Evolutionary conservation across 2,888 invertebrate species (phyloP), one percentile per base, ranked within the genome.

Genomic region (Agriopis aurantiaria): DNA sequence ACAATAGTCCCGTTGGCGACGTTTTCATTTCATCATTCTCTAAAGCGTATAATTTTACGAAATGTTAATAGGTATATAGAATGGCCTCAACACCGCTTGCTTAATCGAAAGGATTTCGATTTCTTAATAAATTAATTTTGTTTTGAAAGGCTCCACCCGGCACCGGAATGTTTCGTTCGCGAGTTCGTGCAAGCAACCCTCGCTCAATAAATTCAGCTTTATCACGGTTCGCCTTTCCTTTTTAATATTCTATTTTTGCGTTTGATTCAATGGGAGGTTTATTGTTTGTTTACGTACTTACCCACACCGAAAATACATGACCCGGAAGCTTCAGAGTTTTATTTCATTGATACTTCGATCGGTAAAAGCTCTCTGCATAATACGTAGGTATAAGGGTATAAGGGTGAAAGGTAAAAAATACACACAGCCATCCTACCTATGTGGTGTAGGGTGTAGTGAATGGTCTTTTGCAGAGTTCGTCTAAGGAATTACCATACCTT

Each of bases 161-260:
- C 48, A 55, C 12, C 14, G 55, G 49, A 61, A 12, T 33, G 43
- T 41, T 67, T 43, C 45, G 43, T 33, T 60, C 23, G 52, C 61
- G 62, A 45, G 14, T 23, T 62, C 53, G 53, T 62, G 53, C 52
- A 53, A 60, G 64, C 55, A 60, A 60, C 61, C 55, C 51, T 79
- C 75, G 77, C 74, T 78, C 78, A 75, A 77, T 75, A 71, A 77
- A 79, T 76, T 74, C 70, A 62, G 56, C 58, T 76, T 73, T 72
- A 71, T 72, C 64, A 69, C 67, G 62, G 73, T 74, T 73, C 67
- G 61, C 64, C 53, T 64, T 65, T 71, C 61, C 64, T 55, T 77
- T 77, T 75, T 72, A 75, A 76, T 78, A 76, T 79, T 78, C 71
- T 60, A 66, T 74, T 68, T 59, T 65, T 68, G 70, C 56, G 71